Percentiles rank a stretch among this genome's conserved stretches.
Conservation (phyloP, 2,888 invertebrate species). For the Limenitis arthemis region DNA sequence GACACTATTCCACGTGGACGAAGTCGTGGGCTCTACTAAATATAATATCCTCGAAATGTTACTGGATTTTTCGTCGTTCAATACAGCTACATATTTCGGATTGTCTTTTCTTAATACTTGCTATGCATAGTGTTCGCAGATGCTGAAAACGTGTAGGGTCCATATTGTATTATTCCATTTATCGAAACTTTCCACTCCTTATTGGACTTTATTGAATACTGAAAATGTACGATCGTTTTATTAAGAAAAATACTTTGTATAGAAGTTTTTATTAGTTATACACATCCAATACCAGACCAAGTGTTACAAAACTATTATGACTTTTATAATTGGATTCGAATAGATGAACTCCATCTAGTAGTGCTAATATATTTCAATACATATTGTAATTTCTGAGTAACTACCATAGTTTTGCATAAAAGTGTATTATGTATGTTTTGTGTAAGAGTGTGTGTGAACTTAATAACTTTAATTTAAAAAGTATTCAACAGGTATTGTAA, state of each 20-base stretch:
- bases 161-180: conserved; percentile 24
- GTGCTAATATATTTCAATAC: too few relatives aligned
- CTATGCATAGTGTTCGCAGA: conserved; percentile 27
- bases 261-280: not conserved
- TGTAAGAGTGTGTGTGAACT: too few relatives aligned
- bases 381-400: too few relatives aligned
- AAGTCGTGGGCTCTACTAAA: too few relatives aligned
- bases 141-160: conserved; percentile 26
- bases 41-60: not conserved
- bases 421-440: too few relatives aligned
- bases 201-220: conserved; percentile 19
- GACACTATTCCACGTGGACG: too few relatives aligned
- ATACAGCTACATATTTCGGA: conserved; percentile 5
- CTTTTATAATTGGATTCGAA: not conserved
- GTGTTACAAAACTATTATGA: not conserved
- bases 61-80: conserved; percentile 2
- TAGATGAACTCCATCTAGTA: too few relatives aligned
- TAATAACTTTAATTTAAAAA: too few relatives aligned
- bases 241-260: conserved; percentile 1
- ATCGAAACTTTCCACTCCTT: conserved; percentile 16
- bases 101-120: conserved; percentile 26
- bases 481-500: too few relatives aligned
- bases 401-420: too few relatives aligned
- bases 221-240: conserved; percentile 4
- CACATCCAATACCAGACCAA: not conserved